Conservation (phyloP, 2,888 invertebrate genomes). For the Pyrocoelia pectoralis region DNA sequence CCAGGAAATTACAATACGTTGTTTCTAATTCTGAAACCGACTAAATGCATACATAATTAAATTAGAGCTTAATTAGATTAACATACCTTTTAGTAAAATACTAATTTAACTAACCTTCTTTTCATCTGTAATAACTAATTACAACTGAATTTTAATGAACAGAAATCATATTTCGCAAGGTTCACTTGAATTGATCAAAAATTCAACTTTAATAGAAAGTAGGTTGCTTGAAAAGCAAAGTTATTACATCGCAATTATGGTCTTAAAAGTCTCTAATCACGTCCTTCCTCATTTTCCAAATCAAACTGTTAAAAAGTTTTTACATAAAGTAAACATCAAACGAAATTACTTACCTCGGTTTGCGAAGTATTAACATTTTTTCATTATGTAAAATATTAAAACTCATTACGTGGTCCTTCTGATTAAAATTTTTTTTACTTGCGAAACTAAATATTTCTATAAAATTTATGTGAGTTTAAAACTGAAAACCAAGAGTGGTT, state of each 20-base stretch:
- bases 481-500: no score
- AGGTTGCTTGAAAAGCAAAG: not conserved
- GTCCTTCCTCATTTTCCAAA: not conserved
- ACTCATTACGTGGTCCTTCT: no score
- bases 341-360: slow-evolving; percentile 1
- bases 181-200: not conserved
- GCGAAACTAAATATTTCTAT: no score
- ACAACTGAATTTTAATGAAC: no score
- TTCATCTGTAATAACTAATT: no score
- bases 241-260: not conserved
- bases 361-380: no score
- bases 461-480: no score
- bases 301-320: not conserved
- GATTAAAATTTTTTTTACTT: no score
- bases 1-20: no score
- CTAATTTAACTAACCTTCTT: no score
- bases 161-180: not conserved
- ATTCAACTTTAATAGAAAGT: not conserved
- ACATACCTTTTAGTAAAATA: not conserved
- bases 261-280: not conserved
- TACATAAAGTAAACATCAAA: not conserved
- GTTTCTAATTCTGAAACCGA: not conserved
- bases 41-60: slow-evolving; percentile 3
- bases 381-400: no score
- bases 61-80: not conserved